Percentiles rank a stretch among this genome's conserved stretches.
These are phyloP conservation scores for Myrmecophaga tridactyla DNA, from an alignment of 2,113 vertebrate genomes.

Conservation along the genomic window DNA sequence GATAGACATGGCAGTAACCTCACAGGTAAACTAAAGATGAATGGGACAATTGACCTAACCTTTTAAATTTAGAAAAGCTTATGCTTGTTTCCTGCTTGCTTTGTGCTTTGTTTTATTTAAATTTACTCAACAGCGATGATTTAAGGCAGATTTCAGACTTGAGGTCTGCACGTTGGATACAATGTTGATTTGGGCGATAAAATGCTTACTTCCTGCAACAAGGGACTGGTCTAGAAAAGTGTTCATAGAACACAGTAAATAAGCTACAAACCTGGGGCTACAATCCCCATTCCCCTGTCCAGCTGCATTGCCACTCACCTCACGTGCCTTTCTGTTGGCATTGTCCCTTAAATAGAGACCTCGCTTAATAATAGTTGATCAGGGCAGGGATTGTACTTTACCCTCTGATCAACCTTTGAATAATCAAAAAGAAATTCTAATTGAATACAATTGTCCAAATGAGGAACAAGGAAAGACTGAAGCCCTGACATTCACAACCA, in stretches of 20 bases:
- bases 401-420: conserved; percentile 77
- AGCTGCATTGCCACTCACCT: neutral
- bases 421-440: conserved; percentile 83
- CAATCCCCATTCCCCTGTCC: neutral
- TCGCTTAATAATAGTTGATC: conserved; percentile 79
- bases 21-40: neutral
- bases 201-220: neutral
- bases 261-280: neutral
- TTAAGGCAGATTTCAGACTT: neutral
- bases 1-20: neutral
- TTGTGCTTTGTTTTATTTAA: neutral
- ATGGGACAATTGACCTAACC: neutral
- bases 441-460: conserved; percentile 72
- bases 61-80: neutral
- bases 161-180: neutral
- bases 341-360: conserved; percentile 51
- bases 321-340: neutral
- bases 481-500: conserved; percentile 22
- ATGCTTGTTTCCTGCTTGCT: neutral
- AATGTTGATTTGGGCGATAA: neutral
- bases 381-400: conserved; percentile 79
- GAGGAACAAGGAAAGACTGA: conserved; percentile 78
- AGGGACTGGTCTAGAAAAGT: neutral
- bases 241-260: neutral
- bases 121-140: neutral